A percentile compares a stretch with the other conserved stretches of the same genome.
Conservation (phyloP, 2,888 invertebrate genomes). For the Brachynemurus nebulosus region DNA sequence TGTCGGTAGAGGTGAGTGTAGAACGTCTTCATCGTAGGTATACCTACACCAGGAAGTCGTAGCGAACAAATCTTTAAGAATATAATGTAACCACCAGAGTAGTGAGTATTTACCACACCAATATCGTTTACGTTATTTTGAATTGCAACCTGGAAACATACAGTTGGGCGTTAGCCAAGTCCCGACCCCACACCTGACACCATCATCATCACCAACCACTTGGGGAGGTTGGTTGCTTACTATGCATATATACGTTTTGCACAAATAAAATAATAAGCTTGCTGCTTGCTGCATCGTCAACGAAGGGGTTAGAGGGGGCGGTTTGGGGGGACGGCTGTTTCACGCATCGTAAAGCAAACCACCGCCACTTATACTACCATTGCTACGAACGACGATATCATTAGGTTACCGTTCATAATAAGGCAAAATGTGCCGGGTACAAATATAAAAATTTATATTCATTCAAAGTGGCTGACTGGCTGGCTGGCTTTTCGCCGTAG, state of each 20-base stretch:
- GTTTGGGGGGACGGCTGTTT: conserved; percentile 2
- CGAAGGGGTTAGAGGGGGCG: too few species aligned
- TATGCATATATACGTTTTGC: too few species aligned
- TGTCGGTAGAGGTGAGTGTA: too few species aligned
- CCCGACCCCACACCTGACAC: too few species aligned
- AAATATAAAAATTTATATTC: background rate
- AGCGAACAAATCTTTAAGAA: background rate
- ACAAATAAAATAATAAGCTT: conserved; percentile 1
- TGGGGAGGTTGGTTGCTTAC: too few species aligned
- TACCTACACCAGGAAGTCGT: too few species aligned
- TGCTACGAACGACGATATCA: background rate
- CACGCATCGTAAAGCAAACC: conserved; percentile 7
- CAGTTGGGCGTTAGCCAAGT: background rate
- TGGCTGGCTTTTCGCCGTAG: background rate
- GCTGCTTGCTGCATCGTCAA: too few species aligned
- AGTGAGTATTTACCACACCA: background rate
- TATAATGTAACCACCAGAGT: background rate
- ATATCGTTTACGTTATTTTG: too few species aligned
- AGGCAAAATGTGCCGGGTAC: background rate
- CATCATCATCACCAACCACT: too few species aligned
- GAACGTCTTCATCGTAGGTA: background rate
- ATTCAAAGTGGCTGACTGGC: background rate
- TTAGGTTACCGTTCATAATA: background rate
- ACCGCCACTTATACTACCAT: background rate
- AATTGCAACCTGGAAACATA: background rate